Percentiles rank a stretch among this genome's conserved stretches.
Evolutionary conservation across 2,888 invertebrate genomes (phyloP).

Genomic region (Sphecodes monilicornis): DNA sequence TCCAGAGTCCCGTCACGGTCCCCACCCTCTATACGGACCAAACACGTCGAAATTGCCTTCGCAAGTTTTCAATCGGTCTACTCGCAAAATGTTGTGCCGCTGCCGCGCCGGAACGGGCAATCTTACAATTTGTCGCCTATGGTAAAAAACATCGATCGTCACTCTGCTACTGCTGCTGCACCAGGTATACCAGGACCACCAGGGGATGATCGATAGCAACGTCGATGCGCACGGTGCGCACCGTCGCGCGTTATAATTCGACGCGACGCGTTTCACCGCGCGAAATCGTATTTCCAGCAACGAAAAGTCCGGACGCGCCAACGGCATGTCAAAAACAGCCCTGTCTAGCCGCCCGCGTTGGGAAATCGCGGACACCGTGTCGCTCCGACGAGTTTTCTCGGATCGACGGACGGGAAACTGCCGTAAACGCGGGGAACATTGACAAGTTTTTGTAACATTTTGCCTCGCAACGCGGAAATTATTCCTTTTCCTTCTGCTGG

Average conservation of each 20-base stretch:
- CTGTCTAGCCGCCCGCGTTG: neutral
- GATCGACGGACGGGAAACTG: neutral
- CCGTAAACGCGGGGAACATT: slow-evolving; percentile 1
- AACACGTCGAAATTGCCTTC: slow-evolving; percentile 34
- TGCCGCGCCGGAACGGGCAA: slow-evolving; percentile 12
- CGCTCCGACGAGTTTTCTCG: neutral
- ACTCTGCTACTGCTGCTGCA: neutral
- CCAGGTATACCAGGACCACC: neutral
- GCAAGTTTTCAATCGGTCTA: slow-evolving; percentile 28
- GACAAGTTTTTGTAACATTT: neutral
- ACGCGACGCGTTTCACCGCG: slow-evolving; percentile 29
- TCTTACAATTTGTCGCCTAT: slow-evolving; percentile 47
- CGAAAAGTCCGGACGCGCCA: slow-evolving; percentile 2
- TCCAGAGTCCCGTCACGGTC: slow-evolving; percentile 20
- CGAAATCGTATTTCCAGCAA: slow-evolving; percentile 43
- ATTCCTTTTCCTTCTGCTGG: neutral
- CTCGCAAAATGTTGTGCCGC: slow-evolving; percentile 26
- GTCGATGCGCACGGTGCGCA: slow-evolving; percentile 23
- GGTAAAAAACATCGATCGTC: slow-evolving; percentile 1
- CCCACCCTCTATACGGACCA: slow-evolving; percentile 23
- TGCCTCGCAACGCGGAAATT: neutral
- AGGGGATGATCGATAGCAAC: slow-evolving; percentile 44
- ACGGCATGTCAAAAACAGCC: slow-evolving; percentile 39
- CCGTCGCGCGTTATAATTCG: slow-evolving; percentile 24
- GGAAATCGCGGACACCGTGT: slow-evolving; percentile 1